Evolutionary conservation across 2,888 invertebrate species (phyloP).

Genomic region (Dynastes grantii): DNA sequence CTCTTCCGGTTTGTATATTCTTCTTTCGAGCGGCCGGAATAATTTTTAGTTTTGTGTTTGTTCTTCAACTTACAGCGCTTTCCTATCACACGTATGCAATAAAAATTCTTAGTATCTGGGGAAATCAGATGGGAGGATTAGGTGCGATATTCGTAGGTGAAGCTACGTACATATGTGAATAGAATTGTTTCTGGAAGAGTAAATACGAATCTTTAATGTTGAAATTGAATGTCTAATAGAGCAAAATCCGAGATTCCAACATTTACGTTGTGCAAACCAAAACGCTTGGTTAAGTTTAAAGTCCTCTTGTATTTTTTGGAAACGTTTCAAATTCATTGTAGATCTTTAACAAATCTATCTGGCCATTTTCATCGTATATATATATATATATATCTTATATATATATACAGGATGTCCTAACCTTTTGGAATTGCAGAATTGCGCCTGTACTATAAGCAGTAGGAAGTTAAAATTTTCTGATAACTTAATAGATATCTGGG

Average conservation of each 20-base stretch:
- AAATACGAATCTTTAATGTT: neutral
- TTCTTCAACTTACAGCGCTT: neutral
- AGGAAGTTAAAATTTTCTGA: too few relatives aligned
- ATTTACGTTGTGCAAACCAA: neutral
- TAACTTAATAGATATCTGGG: too few relatives aligned
- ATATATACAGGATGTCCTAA: too few relatives aligned
- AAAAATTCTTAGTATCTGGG: constrained; percentile 20
- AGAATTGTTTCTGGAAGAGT: neutral
- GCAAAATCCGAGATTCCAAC: neutral
- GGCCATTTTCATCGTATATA: too few relatives aligned
- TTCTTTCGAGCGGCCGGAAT: neutral
- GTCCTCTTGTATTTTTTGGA: too few relatives aligned
- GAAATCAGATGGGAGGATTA: constrained; percentile 8
- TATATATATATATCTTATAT: too few relatives aligned
- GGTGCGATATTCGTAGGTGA: neutral
- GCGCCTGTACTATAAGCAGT: too few relatives aligned
- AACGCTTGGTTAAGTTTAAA: too few relatives aligned
- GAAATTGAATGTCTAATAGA: neutral
- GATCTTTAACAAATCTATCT: too few relatives aligned
- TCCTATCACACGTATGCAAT: neutral
- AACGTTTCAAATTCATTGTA: too few relatives aligned
- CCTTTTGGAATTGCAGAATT: too few relatives aligned
- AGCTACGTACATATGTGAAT: neutral
- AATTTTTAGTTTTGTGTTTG: constrained; percentile 16
- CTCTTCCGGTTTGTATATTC: neutral